These are phyloP conservation scores for Drosophila mulleri DNA, from an alignment of 2,888 invertebrate species.

Conservation along the genomic window DNA sequence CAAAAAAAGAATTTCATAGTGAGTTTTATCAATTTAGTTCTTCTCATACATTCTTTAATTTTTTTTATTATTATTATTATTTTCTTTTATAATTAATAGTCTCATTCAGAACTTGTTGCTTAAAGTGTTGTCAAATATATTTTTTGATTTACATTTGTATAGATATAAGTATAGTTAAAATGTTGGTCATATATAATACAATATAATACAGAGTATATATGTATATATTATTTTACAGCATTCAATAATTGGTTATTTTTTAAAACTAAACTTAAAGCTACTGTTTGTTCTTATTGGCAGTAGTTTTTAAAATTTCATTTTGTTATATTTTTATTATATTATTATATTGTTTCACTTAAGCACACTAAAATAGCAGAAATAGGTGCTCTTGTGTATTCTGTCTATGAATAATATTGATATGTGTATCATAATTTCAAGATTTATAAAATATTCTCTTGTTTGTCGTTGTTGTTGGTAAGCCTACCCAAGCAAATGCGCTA, in stretches of 20 bases:
- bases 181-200: slow-evolving; percentile 64
- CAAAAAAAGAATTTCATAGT: slow-evolving; percentile 50
- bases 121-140: slow-evolving; percentile 81
- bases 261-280: slow-evolving; percentile 80
- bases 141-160: slow-evolving; percentile 68
- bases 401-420: slow-evolving; percentile 21
- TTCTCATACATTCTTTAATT: slow-evolving; percentile 10
- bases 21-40: slow-evolving; percentile 32
- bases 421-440: slow-evolving; percentile 12
- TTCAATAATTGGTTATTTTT: slow-evolving; percentile 12
- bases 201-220: slow-evolving; percentile 34
- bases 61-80: slow-evolving; percentile 11
- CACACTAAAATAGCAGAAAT: slow-evolving; percentile 63
- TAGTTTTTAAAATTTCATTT: slow-evolving; percentile 60
- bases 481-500: slow-evolving; percentile 82
- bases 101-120: slow-evolving; percentile 85
- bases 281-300: slow-evolving; percentile 85
- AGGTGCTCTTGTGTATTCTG: slow-evolving; percentile 78
- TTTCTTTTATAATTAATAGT: slow-evolving; percentile 82
- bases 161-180: slow-evolving; percentile 16
- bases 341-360: slow-evolving; percentile 30
- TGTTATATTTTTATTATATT: neutral
- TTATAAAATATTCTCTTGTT: slow-evolving; percentile 22
- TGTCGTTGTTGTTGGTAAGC: slow-evolving; percentile 53
- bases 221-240: slow-evolving; percentile 10